Evolutionary conservation across 2,888 invertebrate species (phyloP), one percentile per base, ranked within the genome.

Genomic region (Cacoxenus indagator): DNA sequence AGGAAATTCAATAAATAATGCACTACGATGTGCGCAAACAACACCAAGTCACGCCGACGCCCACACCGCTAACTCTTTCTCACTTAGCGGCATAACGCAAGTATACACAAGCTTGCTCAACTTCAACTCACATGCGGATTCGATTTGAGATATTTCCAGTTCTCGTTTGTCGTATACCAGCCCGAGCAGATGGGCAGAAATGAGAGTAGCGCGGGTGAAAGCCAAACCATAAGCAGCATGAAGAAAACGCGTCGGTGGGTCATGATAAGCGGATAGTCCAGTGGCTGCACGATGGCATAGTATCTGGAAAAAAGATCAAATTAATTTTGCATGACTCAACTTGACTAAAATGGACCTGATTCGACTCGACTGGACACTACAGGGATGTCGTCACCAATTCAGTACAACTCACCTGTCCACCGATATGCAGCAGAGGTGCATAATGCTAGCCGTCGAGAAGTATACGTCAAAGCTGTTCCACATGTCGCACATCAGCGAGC

Each of bases 401-500:
- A n/a, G n/a, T n/a, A n/a, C n/a, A n/a, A 73, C 79, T 84, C 76
- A 88, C 88, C 88, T 86, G 86, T 97, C 97, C 67, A 97, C 96
- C 77, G 95, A 95, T 87, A 98, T 98, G 88, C 97, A 97, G 86
- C 97, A 97, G 65, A 98, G 90, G 87, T 98, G 97, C 62, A 97
- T 91, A 71, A 98, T 96, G 72, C 96, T 96, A 5, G 96, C 96
- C 65, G 94, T 96, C 76, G 93, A 96, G 88, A 97, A 97, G 86
- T 97, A 95, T 1, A 98, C 97, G 87, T 98, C 97, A 74, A 97
- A 91, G 43, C 96, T 95, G 88, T 96, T 97, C 93, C 95, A 98
- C 65, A 97, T 93, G 90, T 97, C 96, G 90, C 97, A 98, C 93
- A 97, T 95, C 82, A 94, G 90, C 82, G 93, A 91, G 5, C 96